Evolutionary conservation across 2,113 vertebrate species (phyloP).

Genomic region (Hirundichthys speculiger): DNA sequence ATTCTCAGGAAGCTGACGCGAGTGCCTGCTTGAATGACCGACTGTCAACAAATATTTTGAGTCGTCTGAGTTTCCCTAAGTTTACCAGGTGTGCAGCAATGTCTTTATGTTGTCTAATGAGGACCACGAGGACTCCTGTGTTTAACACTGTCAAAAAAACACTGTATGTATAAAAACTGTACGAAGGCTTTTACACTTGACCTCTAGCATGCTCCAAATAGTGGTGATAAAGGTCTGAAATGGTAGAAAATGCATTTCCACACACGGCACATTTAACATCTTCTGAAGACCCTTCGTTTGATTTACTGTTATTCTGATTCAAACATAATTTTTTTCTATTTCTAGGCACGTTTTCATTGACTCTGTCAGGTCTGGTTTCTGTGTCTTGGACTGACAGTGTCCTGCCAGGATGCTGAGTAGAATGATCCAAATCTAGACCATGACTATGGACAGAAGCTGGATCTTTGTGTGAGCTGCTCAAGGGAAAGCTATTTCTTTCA

Average conservation of each 20-base stretch:
- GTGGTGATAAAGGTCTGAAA: conserved; percentile 79
- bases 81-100: too few relatives aligned
- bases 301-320: conserved; percentile 2
- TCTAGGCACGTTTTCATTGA: conserved; percentile 13
- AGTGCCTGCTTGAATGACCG: background rate
- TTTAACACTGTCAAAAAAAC: too few relatives aligned
- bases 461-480: conserved; percentile 4
- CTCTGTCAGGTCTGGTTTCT: background rate
- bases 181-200: conserved; percentile 57
- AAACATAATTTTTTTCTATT: conserved; percentile 18
- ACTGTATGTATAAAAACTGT: too few relatives aligned
- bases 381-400: conserved; percentile 4
- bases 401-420: background rate
- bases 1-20: background rate
- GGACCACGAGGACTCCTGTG: too few relatives aligned
- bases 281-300: conserved; percentile 26
- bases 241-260: conserved; percentile 54
- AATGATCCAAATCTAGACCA: conserved; percentile 3
- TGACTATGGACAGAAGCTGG: conserved; percentile 23
- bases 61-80: too few relatives aligned
- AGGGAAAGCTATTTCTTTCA: background rate
- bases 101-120: too few relatives aligned
- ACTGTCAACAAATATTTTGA: background rate
- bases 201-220: conserved; percentile 82
- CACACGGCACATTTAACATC: conserved; percentile 75